Evolutionary conservation across 1,140 invertebrate genomes (phyloP), one percentile per base, ranked within the genome.

Genomic region (Helicoverpa zea): DNA sequence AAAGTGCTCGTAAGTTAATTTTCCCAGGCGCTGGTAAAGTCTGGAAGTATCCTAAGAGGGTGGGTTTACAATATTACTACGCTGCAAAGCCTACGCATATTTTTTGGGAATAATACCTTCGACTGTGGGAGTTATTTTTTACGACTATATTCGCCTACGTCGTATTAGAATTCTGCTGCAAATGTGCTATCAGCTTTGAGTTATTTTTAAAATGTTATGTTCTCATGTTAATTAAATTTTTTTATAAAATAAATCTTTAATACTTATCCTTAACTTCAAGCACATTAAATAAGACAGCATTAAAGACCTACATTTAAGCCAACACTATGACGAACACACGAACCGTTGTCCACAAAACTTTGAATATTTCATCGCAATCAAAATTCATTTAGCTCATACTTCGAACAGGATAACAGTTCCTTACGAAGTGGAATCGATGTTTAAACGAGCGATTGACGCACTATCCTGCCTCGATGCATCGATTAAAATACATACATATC

Each of bases 401-500:
- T 35, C 29, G 76, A 63, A 77, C 66, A 74, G 30, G 79, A 16
- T 14, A 59, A 82, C 75, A 64, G 78, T 80, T 79, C 74, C 52
- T 63, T 51, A 63, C 54, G 2, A 13, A 29, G n/a, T 68, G 0
- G 23, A 47, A 68, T 49, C 16, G 56, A 35, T 54, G 58, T 74
- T 30, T 43, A 66, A 77, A 66, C 58, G 61, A 75, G 1, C 49
- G 63, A 84, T 81, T 90, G 87, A 88, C 86, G 88, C 83, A 88
- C 76, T 86, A 85, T 82, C 82, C 78, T 81, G 81, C 87, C 84
- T 86, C 83, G 77, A 84, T 87, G 85, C 85, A 87, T 88, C 73
- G 80, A 89, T 90, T 86, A 85, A 78, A 87, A 89, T 89, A 84
- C 84, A 88, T 87, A 81, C 56, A 43, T 72, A 72, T 73, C 70